Evolutionary conservation across 2,888 invertebrate species (phyloP).

Genomic region (Eupithecia tripunctaria): DNA sequence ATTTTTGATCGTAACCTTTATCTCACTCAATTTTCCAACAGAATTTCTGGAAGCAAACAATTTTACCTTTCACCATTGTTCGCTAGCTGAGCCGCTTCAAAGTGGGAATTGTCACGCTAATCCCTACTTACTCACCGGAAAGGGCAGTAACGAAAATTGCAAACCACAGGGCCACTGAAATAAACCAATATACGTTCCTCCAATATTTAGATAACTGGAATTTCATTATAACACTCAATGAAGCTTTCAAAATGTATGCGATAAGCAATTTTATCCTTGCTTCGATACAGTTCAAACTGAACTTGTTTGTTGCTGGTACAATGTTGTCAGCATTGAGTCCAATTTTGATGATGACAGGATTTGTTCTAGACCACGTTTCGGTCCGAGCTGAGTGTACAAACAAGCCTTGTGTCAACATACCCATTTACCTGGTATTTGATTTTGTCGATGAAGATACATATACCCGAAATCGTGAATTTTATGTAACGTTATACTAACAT

Average conservation of each 20-base stretch:
- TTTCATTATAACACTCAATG: conserved; percentile 38
- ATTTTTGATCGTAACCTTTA: background rate
- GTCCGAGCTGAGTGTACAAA: conserved; percentile 26
- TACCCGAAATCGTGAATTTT: background rate
- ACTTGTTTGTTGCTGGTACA: conserved; percentile 9
- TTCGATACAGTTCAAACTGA: conserved; percentile 29
- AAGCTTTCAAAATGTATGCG: conserved; percentile 33
- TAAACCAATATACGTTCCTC: conserved; percentile 33
- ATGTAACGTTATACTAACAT: background rate
- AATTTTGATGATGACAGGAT: conserved; percentile 41
- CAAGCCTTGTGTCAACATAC: conserved; percentile 32
- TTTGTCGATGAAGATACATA: conserved; percentile 20
- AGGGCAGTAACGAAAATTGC: conserved; percentile 26
- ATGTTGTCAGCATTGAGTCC: conserved; percentile 38
- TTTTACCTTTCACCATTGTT: conserved; percentile 5
- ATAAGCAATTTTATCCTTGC: conserved; percentile 11
- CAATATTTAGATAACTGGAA: conserved; percentile 38
- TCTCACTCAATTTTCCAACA: background rate
- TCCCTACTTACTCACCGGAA: conserved; percentile 10
- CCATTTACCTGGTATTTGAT: conserved; percentile 24
- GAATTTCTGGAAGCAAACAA: conserved; percentile 10
- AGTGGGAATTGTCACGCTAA: conserved; percentile 14
- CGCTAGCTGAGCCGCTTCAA: background rate
- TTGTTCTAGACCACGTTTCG: conserved; percentile 28
- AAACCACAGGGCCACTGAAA: conserved; percentile 31